Evolutionary conservation across 2,888 invertebrate genomes (phyloP), one percentile per base, ranked within the genome.

Genomic region (Argynnis bischoffii): DNA sequence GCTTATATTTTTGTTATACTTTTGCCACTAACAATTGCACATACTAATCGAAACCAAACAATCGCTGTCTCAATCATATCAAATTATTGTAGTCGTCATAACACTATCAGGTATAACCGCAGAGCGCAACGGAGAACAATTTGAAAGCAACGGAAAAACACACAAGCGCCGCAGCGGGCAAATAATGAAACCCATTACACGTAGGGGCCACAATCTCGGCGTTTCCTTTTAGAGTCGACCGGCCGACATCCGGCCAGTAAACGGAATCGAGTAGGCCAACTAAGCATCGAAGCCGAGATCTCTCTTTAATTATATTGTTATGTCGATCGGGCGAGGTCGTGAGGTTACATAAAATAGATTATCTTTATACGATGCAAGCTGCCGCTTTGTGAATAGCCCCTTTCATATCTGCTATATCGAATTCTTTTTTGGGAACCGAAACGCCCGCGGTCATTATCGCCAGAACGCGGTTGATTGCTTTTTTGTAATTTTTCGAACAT

Each of bases 221-320:
- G 76, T 88, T 88, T 87, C 88, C 87, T 87, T 85, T 83, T 81
- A 80, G 77, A 85, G 85, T 48, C 80, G 77, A 54, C 59, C 67
- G 81, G 77, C 81, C 83, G 85, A 87, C 88, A 90, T 89, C 90
- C 90, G 90, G 84, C 79, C 82, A 76, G 80, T 82, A 81, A 84
- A 80, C 79, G 78, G 79, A 81, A 74, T 72, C 72, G 67, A 75
- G 72, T 73, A 70, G 76, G 71, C 71, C 70, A 67, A 69, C 71
- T 53, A 69, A 69, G 64, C 74, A 73, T 73, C 77, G 73, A 73
- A 82, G 78, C 74, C 74, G 74, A 82, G 86, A 89, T 88, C 88
- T 89, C 88, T 85, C 88, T 92, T 91, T 92, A 92, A 92, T 92
- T 91, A 92, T 92, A 92, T 92, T 90, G 92, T 92, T 89, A 89